Conservation (phyloP, 53 echinoderm and acorn worm genomes). For the Echinarachnius parma region DNA sequence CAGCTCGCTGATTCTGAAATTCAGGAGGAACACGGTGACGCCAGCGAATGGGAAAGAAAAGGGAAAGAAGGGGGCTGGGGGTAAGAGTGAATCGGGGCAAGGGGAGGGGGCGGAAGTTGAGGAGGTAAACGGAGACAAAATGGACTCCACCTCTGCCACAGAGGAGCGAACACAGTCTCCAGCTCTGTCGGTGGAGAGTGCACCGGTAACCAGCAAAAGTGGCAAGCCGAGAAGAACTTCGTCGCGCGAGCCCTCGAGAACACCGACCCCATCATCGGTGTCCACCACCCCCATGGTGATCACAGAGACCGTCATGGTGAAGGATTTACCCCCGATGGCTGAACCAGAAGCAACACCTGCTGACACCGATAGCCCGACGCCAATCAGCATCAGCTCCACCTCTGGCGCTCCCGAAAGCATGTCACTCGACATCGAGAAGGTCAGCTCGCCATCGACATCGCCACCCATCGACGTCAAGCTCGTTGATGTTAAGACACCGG, state of each 20-base stretch:
- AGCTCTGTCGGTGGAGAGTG: conserved; percentile 43
- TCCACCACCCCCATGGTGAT: conserved; percentile 75
- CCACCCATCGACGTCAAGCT: conserved; percentile 21
- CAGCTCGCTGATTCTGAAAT: conserved; percentile 77
- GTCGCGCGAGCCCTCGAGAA: conserved; percentile 63
- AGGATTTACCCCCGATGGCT: conserved; percentile 73
- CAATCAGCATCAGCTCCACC: conserved; percentile 27
- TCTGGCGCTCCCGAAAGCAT: conserved; percentile 40
- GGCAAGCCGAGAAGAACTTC: conserved; percentile 60
- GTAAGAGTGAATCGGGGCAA: conserved; percentile 37
- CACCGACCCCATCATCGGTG: conserved; percentile 48
- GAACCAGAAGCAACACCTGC: conserved; percentile 17
- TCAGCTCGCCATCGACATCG: conserved; percentile 48
- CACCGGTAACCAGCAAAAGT: conserved; percentile 39
- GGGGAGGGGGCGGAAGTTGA: conserved; percentile 33
- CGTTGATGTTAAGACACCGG: conserved; percentile 6
- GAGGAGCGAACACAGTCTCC: conserved; percentile 57
- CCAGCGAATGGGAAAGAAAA: conserved; percentile 62
- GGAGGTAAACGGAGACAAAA: conserved; percentile 23
- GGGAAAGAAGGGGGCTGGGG: conserved; percentile 33
- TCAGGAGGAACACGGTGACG: conserved; percentile 69
- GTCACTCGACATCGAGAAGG: conserved; percentile 62
- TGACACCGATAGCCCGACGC: conserved; percentile 19
- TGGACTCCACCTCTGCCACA: conserved; percentile 48
- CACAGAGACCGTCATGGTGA: conserved; percentile 82